Conservation (phyloP, 2,888 invertebrate species). For the Mystacides longicornis region DNA sequence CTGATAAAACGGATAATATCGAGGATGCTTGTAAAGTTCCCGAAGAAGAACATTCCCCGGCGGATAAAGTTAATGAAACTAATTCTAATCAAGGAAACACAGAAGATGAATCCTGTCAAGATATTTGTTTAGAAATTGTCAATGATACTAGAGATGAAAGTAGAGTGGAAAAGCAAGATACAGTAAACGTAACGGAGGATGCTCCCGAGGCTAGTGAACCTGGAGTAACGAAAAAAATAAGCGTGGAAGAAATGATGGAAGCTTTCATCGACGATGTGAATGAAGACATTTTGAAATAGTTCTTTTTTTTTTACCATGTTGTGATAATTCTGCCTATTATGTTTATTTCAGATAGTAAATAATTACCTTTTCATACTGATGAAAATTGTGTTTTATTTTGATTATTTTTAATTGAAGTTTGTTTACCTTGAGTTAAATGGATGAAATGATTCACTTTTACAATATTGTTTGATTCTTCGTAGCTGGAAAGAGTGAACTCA, state of each 20-base stretch:
- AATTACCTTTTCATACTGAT: too few species aligned
- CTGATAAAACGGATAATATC: background rate
- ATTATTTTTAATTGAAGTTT: too few species aligned
- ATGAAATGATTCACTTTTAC: too few species aligned
- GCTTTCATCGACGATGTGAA: slow-evolving; percentile 1
- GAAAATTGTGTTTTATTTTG: too few species aligned
- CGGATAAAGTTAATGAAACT: background rate
- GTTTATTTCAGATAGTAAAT: too few species aligned
- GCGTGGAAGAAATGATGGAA: background rate
- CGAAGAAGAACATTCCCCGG: background rate
- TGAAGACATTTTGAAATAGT: too few species aligned
- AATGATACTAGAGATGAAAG: background rate
- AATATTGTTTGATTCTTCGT: too few species aligned
- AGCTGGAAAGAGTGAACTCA: too few species aligned
- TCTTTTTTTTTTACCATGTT: too few species aligned
- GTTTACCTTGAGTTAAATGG: too few species aligned
- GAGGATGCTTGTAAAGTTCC: background rate
- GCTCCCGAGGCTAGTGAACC: background rate
- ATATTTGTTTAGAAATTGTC: background rate
- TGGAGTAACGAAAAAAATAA: background rate
- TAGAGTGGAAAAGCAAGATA: background rate
- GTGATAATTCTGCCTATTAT: too few species aligned
- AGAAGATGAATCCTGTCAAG: background rate
- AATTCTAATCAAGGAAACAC: background rate
- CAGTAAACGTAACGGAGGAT: background rate